Percentiles rank a stretch among this genome's conserved stretches.
Conservation (phyloP, 1,140 invertebrate genomes). For the Leptopilina clavipes region DNA sequence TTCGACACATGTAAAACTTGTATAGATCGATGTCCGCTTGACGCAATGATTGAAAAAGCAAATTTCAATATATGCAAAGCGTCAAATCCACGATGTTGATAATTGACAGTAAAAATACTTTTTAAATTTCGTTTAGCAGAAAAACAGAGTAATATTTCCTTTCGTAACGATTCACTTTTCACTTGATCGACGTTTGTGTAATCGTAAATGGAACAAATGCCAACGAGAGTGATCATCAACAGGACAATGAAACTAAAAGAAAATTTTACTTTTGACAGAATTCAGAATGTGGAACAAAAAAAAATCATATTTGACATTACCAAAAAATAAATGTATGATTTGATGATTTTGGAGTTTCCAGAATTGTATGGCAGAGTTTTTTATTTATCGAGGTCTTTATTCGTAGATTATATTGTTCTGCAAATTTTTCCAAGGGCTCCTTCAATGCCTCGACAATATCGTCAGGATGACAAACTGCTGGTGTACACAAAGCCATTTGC, state of each 20-base stretch:
- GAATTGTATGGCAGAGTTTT: slow-evolving; percentile 51
- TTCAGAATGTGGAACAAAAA: background rate
- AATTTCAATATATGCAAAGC: slow-evolving; percentile 55
- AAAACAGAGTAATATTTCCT: slow-evolving; percentile 62
- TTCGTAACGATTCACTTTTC: background rate
- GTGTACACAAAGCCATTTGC: slow-evolving; percentile 67
- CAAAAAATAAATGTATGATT: slow-evolving; percentile 42
- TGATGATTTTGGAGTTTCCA: slow-evolving; percentile 49
- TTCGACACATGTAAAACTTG: slow-evolving; percentile 51
- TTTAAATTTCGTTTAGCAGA: slow-evolving; percentile 60
- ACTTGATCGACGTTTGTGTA: background rate
- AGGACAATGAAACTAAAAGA: background rate
- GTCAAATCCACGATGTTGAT: slow-evolving; percentile 56
- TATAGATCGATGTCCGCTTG: slow-evolving; percentile 58
- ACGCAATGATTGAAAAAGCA: slow-evolving; percentile 48
- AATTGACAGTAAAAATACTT: slow-evolving; percentile 48
- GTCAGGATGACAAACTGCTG: slow-evolving; percentile 56
- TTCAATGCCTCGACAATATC: slow-evolving; percentile 55
- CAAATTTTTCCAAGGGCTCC: slow-evolving; percentile 47
- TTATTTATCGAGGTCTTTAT: slow-evolving; percentile 47
- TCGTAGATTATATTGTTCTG: slow-evolving; percentile 40
- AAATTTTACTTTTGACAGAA: background rate
- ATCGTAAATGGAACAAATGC: background rate
- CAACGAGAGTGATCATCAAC: background rate
- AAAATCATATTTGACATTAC: slow-evolving; percentile 42